Evolutionary conservation across 2,888 invertebrate genomes (phyloP), one percentile per base, ranked within the genome.

Genomic region (Eueremaeus valkanovi): DNA sequence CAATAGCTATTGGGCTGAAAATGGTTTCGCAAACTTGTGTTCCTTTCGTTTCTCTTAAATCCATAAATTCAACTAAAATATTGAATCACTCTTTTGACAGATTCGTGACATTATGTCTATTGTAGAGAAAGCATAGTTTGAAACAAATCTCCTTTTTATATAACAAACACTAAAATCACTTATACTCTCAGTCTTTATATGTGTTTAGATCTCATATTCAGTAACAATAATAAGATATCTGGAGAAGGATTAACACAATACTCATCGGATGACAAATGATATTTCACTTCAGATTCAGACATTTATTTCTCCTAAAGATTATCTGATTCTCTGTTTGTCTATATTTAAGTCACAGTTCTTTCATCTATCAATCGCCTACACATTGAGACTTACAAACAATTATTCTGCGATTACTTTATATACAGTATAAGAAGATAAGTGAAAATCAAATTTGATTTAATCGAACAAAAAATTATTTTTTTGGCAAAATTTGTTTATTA

Each of bases 231-330:
- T 58, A 58, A 58, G 51, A 45, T 45, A 6, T 45, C 3, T 45
- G 9, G 11, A 11, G 18, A 55, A 3, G 27, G 24, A 55, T 27
- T 55, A 31, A 18, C 36, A 16, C 21, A 36, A n/a, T 6, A 66
- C 63, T 66, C 33, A 66, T 11, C 33, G 31, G 63, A 66, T 66
- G 63, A 66, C 36, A 66, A 66, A 66, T 66, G 63, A 36, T n/a
- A n/a, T 66, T 16, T 61, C 29, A 31, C n/a, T 61, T 36, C 36
- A 36, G 29, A 58, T 66, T 66, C 36, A 31, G 3, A 33, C 36
- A 8, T n/a, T 40, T 66, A 66, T 66, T 66, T 33, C 16, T 66
- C n/a, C 36, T 29, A 31, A 36, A 36, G 63, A 66, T 66, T 29
- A 66, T 66, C 63, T 18, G 63, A 66, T 66, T 33, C 27, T 18